Base-by-base conservation (phyloP, 2,797 vertebrate species). In the Mormyrus proboscirostris region DNA sequence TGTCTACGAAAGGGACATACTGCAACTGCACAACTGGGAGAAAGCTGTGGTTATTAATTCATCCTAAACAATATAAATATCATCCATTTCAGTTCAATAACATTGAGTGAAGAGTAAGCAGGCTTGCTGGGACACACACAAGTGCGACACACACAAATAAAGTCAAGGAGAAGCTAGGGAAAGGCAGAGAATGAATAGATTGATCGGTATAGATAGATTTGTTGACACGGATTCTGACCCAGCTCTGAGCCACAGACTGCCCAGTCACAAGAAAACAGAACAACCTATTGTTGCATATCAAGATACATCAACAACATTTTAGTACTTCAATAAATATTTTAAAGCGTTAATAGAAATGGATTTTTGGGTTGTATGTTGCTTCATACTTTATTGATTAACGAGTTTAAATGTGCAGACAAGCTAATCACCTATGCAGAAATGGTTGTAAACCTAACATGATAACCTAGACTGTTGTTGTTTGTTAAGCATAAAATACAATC, bases 201-300 rank as follows among this genome's bases (percentile, higher is more conserved):
- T 16, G 33, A 38, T 16, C 38, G 69, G 14, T 38, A 2, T 33
- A 47, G 69, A 44, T 14, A 2, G 33, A 25, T 33, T 16, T 50
- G 47, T 14, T 2, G 7, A 50, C 12, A 38, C 53, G n/a, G 51
- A 57, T 41, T 59, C 29, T 25, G 16, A 41, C 51, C 8, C 53
- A 10, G 14, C 49, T 53, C 25, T 53, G 5, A 22, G 1, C 10
- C 84, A 84, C 44, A 9, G 44, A 86, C 25, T 53, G 47, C 51
- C 25, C 38, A 29, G 88, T n/a, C 65, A 65, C 51, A 69, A 59
- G 57, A 57, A 41, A 49, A n/a, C 51, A 69, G 53, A 57, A 41
- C 59, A n/a, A 88, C 69, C 79, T 82, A 44, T 44, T 91, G 85
- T 90, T 89, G 88, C 79, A 87, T 47, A 65, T 88, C 38, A 53